Evolutionary conservation across 2,797 vertebrate genomes (phyloP).

Genomic region (Rhynchonycteris naso): DNA sequence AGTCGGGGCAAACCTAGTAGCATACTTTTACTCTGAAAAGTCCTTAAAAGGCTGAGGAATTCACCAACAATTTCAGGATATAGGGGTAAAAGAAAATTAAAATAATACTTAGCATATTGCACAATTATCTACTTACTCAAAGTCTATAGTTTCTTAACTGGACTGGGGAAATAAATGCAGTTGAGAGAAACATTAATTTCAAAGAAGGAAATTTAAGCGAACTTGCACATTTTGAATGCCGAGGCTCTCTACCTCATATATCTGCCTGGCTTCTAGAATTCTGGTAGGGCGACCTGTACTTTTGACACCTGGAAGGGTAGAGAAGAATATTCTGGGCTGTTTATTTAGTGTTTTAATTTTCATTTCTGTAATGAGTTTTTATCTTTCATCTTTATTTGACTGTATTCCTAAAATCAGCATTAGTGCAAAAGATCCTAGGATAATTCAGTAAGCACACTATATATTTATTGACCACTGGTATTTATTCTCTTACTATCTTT

Average conservation of each 20-base stretch:
- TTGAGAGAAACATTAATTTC: background rate
- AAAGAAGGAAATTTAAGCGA: background rate
- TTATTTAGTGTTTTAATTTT: background rate
- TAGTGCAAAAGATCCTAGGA: background rate
- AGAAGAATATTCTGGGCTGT: background rate
- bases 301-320: background rate
- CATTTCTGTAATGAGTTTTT: background rate
- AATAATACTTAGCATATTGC: background rate
- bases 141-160: background rate
- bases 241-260: background rate
- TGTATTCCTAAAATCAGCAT: background rate
- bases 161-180: background rate
- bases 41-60: background rate
- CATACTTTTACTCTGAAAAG: background rate
- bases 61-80: background rate
- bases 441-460: background rate
- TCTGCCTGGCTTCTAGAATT: background rate
- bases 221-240: background rate
- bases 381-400: background rate
- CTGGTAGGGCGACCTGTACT: background rate
- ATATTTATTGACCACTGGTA: background rate
- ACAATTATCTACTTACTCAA: background rate
- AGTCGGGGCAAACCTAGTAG: background rate
- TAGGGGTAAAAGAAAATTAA: background rate
- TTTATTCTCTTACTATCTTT: conserved; percentile 7